Evolutionary conservation across 2,113 vertebrate genomes (phyloP).

Genomic region (Poeciliopsis turrubarensis): DNA sequence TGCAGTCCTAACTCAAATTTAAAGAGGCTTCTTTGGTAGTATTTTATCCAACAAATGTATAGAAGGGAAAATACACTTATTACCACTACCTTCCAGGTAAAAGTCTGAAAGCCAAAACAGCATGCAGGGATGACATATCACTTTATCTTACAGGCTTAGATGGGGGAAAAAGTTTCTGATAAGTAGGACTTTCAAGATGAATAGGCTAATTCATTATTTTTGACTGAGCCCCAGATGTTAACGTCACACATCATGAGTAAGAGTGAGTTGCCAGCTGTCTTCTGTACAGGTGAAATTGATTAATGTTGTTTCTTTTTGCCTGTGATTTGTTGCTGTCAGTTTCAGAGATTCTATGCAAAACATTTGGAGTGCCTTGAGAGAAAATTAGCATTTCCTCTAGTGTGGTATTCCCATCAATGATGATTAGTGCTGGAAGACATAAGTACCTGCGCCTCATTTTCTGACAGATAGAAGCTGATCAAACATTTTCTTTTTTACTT

Average conservation of each 20-base stretch:
- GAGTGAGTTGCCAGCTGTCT: not conserved
- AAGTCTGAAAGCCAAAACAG: not conserved
- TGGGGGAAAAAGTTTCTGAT: not conserved
- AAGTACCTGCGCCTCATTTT: not conserved
- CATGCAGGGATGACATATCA: not conserved
- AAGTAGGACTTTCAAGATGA: constrained; percentile 1
- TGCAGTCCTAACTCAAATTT: not conserved
- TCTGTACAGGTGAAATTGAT: not conserved
- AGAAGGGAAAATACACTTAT: not conserved
- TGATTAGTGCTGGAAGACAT: not conserved
- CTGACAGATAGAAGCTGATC: not conserved
- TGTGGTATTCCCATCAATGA: not conserved
- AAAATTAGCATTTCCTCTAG: not conserved
- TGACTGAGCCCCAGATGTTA: not conserved
- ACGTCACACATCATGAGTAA: not conserved
- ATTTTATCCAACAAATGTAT: not conserved
- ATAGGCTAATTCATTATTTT: not conserved
- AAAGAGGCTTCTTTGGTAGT: not conserved
- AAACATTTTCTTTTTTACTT: not conserved
- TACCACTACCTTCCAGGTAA: not conserved
- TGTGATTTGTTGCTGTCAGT: not conserved
- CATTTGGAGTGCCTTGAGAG: not conserved
- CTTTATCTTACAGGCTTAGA: not conserved
- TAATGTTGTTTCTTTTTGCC: not conserved
- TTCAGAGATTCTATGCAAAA: not conserved